Evolutionary conservation across 2,888 invertebrate genomes (phyloP).

Genomic region (Pachliopta kotzebuea): DNA sequence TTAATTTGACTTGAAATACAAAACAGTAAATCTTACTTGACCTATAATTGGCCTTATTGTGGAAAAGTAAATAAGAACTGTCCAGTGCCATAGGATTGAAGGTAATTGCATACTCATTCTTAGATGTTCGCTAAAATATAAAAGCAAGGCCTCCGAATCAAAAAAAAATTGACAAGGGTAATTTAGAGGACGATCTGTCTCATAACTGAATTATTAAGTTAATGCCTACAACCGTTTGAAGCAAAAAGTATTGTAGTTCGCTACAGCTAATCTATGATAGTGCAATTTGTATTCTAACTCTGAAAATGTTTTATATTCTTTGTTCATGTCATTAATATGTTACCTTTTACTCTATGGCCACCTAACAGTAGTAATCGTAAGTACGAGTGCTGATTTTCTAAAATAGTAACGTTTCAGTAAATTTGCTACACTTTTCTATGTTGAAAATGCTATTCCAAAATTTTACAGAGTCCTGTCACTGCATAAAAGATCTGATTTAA

Average conservation of each 20-base stretch:
- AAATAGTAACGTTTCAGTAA: neutral
- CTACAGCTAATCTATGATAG: neutral
- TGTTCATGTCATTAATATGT: neutral
- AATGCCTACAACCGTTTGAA: no score
- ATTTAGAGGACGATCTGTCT: no score
- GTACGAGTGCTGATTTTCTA: neutral
- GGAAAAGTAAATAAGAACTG: no score
- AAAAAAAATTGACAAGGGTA: no score
- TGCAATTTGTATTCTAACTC: neutral
- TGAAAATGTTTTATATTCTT: slow-evolving; percentile 1
- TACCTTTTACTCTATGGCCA: neutral
- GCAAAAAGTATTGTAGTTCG: no score
- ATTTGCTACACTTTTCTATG: neutral
- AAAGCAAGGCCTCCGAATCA: no score
- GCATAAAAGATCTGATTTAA: slow-evolving; percentile 18
- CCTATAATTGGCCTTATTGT: neutral
- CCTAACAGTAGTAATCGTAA: slow-evolving; percentile 1
- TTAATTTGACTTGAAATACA: no score
- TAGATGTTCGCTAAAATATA: no score
- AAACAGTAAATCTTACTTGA: no score
- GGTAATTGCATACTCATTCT: no score
- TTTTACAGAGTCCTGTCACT: slow-evolving; percentile 15
- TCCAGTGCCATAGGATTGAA: no score
- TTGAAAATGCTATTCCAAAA: slow-evolving; percentile 6
- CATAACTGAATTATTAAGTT: no score